Base-by-base conservation (phyloP, 53 echinoderm and acorn worm genomes). In the Luidia sarsii region DNA sequence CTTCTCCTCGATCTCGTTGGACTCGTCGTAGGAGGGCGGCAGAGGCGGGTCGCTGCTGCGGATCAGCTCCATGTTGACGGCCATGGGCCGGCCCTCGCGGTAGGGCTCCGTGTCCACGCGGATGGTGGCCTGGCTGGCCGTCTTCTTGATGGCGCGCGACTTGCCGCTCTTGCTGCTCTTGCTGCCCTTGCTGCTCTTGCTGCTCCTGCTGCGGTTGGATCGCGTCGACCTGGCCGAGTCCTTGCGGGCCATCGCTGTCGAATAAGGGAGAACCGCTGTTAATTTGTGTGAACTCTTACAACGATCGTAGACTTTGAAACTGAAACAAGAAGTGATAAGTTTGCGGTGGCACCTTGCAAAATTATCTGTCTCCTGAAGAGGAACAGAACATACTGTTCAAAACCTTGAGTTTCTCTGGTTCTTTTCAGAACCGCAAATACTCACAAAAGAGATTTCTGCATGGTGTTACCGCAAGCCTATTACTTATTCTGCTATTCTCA, bases 11-110 rank as follows among this genome's bases (percentile, higher is more conserved):
- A 94, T 87, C 48, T 91, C 91, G 68, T 89, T 94, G 11, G 94
- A 90, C 72, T 94, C 94, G 39, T 82, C 89, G 81, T 94, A 94
- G 20, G 94, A 88, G 1, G 94, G 94, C 28, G 91, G 94, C 50
- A 94, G 59, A 9, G 90, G 88, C 15, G 79, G 79, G 1, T 88
- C 84, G 14, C 57, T 67, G 10, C 64, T 66, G 11, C 88, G 64
- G 56, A 88, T 90, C 21, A 94, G 79, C 55, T 94, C 94, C 55
- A 86, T 91, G 70, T 94, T 91, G 63, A 94, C 90, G 13, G 94
- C 90, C 56, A 94, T 77, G 32, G 94, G 94, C 18, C 94, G 88
- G 19, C 84, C 84, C 49, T 84, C 84, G 33, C 72, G 36, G 50
- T 84, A 84, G 1, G 84, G 84, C n/a, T 73, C 84, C 5, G 72